Conservation (phyloP, 2,797 vertebrate species). For the Lindbergichthys nudifrons region DNA sequence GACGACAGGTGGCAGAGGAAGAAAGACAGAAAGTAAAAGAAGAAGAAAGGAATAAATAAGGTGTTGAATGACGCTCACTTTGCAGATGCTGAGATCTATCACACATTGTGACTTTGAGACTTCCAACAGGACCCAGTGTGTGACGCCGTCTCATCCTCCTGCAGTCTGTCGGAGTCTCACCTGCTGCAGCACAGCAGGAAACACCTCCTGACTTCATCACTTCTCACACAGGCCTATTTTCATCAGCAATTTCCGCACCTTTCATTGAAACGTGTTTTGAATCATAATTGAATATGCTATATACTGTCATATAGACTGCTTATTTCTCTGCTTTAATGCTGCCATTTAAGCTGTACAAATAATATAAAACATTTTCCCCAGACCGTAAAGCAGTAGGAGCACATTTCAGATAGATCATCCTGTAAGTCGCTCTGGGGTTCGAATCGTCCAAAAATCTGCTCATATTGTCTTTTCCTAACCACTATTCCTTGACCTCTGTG, state of each 20-base stretch:
- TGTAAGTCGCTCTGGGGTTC: too few species aligned
- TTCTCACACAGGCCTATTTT: slow-evolving; percentile 12
- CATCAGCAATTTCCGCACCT: background rate
- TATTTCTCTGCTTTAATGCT: background rate
- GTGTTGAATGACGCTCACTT: background rate
- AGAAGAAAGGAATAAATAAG: background rate
- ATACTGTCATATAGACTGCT: background rate
- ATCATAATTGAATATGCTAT: background rate
- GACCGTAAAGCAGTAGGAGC: background rate
- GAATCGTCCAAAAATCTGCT: too few species aligned
- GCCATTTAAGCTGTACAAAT: too few species aligned
- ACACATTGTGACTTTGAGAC: background rate
- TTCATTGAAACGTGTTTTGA: background rate
- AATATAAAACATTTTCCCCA: background rate
- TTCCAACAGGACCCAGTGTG: background rate
- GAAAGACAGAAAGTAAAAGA: background rate
- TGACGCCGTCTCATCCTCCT: background rate
- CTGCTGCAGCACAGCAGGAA: slow-evolving; percentile 1
- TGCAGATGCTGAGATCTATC: slow-evolving; percentile 18
- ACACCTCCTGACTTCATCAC: background rate
- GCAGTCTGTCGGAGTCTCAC: background rate
- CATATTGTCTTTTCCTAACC: too few species aligned
- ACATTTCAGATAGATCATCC: background rate
- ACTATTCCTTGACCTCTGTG: too few species aligned
- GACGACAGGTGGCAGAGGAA: slow-evolving; percentile 49